Evolutionary conservation across 2,888 invertebrate genomes (phyloP).

Genomic region (Carpatolechia fugitivella): DNA sequence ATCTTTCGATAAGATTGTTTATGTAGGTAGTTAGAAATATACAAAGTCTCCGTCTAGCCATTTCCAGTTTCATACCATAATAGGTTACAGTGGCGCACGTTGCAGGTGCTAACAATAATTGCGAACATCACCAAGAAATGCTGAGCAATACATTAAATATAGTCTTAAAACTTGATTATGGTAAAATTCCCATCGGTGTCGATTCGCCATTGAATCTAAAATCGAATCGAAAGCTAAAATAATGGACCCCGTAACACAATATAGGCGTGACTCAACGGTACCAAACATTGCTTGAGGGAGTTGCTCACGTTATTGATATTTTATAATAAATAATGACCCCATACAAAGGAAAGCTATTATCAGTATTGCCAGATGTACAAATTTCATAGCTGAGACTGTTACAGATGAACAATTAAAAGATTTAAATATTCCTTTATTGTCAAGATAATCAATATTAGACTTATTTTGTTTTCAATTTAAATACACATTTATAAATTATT

Average conservation of each 20-base stretch:
- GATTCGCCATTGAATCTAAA: slow-evolving; percentile 31
- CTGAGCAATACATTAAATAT: not conserved
- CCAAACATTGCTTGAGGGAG: slow-evolving; percentile 53
- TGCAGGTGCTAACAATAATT: not conserved
- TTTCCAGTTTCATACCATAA: too few relatives aligned
- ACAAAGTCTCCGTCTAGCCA: too few relatives aligned
- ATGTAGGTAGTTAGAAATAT: too few relatives aligned
- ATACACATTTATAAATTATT: not conserved
- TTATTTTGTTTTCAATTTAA: not conserved
- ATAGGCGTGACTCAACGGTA: slow-evolving; percentile 55
- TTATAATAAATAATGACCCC: slow-evolving; percentile 57
- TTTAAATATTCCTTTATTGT: too few relatives aligned
- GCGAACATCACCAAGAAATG: not conserved
- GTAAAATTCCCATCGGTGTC: slow-evolving; percentile 23
- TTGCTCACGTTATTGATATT: slow-evolving; percentile 57
- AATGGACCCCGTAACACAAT: slow-evolving; percentile 54
- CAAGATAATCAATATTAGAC: too few relatives aligned
- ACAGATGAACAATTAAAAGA: not conserved
- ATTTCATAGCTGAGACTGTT: not conserved
- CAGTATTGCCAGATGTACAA: not conserved
- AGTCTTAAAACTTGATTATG: not conserved
- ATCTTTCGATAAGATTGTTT: too few relatives aligned
- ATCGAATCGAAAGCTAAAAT: slow-evolving; percentile 52
- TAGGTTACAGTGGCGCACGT: not conserved
- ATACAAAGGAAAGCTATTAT: slow-evolving; percentile 55